phyloP scores from a whole-genome alignment of 2,113 vertebrate genomes.

The Callopanchax toddi region DNA sequence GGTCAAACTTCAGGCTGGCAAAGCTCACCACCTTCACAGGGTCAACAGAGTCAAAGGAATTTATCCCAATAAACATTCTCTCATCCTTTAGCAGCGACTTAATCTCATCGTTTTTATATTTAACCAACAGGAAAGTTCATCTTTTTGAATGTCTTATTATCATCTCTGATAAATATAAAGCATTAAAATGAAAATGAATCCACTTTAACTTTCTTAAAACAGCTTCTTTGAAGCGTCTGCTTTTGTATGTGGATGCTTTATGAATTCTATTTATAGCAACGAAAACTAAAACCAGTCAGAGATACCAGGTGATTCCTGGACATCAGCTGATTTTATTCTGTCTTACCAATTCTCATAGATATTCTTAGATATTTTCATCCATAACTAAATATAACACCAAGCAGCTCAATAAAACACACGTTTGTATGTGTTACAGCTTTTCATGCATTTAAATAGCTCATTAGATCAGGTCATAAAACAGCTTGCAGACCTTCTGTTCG shows the following conservation, averaged over 20 bases:
- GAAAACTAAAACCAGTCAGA: not conserved
- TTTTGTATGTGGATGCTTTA: no score
- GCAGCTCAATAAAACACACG: conserved; percentile 18
- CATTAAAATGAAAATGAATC: no score
- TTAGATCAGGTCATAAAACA: conserved; percentile 55
- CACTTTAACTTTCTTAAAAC: no score
- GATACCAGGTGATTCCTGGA: not conserved
- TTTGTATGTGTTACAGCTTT: conserved; percentile 44
- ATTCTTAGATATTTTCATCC: not conserved
- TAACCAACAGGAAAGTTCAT: no score
- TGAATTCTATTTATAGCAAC: no score
- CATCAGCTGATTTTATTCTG: not conserved
- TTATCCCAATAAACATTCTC: no score
- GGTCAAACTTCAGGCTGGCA: conserved; percentile 87
- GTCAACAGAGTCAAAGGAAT: not conserved
- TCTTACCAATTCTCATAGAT: not conserved
- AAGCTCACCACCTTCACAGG: conserved; percentile 89
- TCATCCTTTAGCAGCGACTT: no score
- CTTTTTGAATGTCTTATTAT: not conserved
- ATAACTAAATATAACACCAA: conserved; percentile 5
- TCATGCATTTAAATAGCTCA: conserved; percentile 81
- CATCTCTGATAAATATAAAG: no score
- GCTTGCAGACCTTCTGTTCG: conserved; percentile 23
- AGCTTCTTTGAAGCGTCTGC: no score
- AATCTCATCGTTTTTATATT: no score